Evolutionary conservation across 2,888 invertebrate genomes (phyloP).

Genomic region (Macropis europaea): DNA sequence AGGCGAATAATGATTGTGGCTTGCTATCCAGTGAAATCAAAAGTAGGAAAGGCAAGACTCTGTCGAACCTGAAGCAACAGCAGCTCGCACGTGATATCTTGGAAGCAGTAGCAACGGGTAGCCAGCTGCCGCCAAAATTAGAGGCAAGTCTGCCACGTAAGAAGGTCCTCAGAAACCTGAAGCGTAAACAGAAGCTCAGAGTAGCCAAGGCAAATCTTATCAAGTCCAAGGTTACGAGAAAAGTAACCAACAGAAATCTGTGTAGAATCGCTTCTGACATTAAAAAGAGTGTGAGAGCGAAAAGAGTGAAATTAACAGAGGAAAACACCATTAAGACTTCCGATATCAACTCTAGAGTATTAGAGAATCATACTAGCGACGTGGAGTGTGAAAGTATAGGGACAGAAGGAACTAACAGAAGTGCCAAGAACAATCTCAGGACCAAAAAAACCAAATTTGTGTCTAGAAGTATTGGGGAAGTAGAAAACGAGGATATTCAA

Average conservation of each 20-base stretch:
- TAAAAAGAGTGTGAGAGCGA: constrained; percentile 65
- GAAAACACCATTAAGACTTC: constrained; percentile 17
- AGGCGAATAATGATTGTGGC: constrained; percentile 76
- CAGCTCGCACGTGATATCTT: constrained; percentile 73
- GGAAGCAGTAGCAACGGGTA: constrained; percentile 77
- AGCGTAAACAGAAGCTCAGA: constrained; percentile 74
- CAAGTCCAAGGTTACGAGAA: constrained; percentile 74
- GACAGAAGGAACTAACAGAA: constrained; percentile 60
- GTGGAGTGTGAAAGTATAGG: constrained; percentile 45
- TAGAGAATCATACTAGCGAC: constrained; percentile 47
- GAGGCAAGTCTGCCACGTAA: constrained; percentile 75
- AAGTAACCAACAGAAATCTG: constrained; percentile 71
- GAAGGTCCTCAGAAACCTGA: constrained; percentile 73
- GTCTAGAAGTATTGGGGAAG: constrained; percentile 45
- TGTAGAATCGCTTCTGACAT: constrained; percentile 63
- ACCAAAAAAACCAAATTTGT: constrained; percentile 64
- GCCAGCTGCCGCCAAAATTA: constrained; percentile 74
- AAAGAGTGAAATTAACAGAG: constrained; percentile 55
- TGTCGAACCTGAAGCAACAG: constrained; percentile 67
- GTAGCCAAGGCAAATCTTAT: constrained; percentile 72
- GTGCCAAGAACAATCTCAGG: constrained; percentile 71
- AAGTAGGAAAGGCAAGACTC: constrained; percentile 69
- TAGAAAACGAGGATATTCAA: constrained; percentile 49
- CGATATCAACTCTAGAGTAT: constrained; percentile 38
- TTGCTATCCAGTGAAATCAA: constrained; percentile 70